A percentile compares a stretch with the other conserved stretches of the same genome.
Conservation (phyloP, 2,797 vertebrate species). For the Takifugu ocellatus region DNA sequence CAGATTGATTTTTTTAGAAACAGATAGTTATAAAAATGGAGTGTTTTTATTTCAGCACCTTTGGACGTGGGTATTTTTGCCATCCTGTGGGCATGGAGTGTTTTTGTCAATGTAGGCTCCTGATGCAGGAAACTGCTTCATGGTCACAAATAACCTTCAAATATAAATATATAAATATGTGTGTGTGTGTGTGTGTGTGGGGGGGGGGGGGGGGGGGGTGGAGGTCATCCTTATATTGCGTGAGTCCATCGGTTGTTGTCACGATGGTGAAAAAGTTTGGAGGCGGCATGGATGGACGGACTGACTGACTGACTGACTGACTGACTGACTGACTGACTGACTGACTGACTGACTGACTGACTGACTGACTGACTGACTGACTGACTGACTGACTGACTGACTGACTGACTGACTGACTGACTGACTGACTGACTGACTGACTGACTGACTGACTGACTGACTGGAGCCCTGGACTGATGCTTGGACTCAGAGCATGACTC, state of each 20-base stretch:
- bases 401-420: constrained; percentile 5
- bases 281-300: too few species aligned
- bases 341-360: constrained; percentile 5
- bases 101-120: constrained; percentile 44
- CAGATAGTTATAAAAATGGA: constrained; percentile 40
- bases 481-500: constrained; percentile 27
- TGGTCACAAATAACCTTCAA: too few species aligned
- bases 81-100: constrained; percentile 54
- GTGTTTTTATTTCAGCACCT: constrained; percentile 24
- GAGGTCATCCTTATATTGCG: too few species aligned
- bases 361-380: constrained; percentile 50
- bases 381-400: constrained; percentile 20
- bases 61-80: constrained; percentile 59
- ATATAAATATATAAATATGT: too few species aligned
- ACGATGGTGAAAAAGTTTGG: constrained; percentile 63
- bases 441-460: constrained; percentile 43
- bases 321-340: constrained; percentile 47
- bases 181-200: too few species aligned
- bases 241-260: constrained; percentile 9
- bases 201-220: too few species aligned
- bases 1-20: constrained; percentile 58
- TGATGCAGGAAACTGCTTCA: constrained; percentile 24
- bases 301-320: constrained; percentile 13
- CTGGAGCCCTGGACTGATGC: constrained; percentile 43
- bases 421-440: constrained; percentile 25